phyloP scores from a whole-genome alignment of 2,888 invertebrate genomes.

The Muscina levida region DNA sequence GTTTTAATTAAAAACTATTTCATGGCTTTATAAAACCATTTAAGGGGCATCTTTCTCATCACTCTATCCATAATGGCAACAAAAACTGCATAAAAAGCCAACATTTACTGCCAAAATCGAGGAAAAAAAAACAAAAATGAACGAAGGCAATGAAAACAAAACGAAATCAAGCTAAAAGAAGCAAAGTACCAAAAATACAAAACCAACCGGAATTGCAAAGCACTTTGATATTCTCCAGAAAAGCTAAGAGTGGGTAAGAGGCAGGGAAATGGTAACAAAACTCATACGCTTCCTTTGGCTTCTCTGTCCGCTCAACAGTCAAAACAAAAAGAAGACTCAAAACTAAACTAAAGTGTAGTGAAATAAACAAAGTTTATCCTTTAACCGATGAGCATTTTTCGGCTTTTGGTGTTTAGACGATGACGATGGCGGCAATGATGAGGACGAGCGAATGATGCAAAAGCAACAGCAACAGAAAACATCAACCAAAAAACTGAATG shows the following conservation, averaged over 20 bases:
- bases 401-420: neutral
- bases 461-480: neutral
- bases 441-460: neutral
- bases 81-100: slow-evolving; percentile 1
- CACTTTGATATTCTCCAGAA: slow-evolving; percentile 32
- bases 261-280: no score
- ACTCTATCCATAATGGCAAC: neutral
- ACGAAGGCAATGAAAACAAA: slow-evolving; percentile 10
- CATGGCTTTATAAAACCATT: slow-evolving; percentile 64
- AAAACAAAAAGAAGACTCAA: neutral
- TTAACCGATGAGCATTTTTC: slow-evolving; percentile 16
- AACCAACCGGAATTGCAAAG: slow-evolving; percentile 31
- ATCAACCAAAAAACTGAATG: slow-evolving; percentile 48
- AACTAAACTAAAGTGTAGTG: neutral
- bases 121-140: no score
- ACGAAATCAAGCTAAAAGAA: neutral
- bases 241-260: slow-evolving; percentile 10
- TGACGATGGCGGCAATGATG: neutral
- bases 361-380: slow-evolving; percentile 25
- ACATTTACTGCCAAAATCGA: slow-evolving; percentile 24
- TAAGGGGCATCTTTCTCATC: neutral
- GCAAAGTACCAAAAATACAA: slow-evolving; percentile 7
- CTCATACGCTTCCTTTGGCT: no score
- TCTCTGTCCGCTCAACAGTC: no score
- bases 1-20: slow-evolving; percentile 65